phyloP scores from a whole-genome alignment of 2,888 invertebrate species.

The Plusia festucae region DNA sequence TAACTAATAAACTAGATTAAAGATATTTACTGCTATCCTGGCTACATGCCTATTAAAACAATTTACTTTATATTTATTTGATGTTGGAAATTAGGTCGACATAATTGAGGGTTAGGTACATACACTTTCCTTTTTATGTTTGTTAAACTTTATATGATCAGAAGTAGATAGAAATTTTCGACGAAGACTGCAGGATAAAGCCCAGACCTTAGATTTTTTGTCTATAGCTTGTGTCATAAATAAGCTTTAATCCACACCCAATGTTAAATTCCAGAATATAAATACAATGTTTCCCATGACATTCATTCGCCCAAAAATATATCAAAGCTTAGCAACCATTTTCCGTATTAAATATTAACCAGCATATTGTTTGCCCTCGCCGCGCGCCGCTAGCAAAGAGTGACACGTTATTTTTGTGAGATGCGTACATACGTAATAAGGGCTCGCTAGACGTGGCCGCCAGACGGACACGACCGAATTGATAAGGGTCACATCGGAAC shows the following conservation, averaged over 20 bases:
- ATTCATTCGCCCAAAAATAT: slow-evolving; percentile 23
- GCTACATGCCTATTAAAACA: slow-evolving; percentile 28
- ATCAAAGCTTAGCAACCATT: slow-evolving; percentile 30
- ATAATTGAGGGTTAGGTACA: slow-evolving; percentile 7
- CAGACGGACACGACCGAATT: slow-evolving; percentile 69
- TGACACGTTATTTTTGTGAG: slow-evolving; percentile 56
- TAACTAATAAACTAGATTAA: slow-evolving; percentile 49
- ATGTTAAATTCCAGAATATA: neutral
- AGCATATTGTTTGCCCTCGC: slow-evolving; percentile 37
- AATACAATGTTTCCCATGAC: neutral
- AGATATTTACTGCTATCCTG: slow-evolving; percentile 34
- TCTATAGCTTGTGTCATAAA: neutral
- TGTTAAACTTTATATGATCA: neutral
- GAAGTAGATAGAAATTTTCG: neutral
- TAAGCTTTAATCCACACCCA: neutral
- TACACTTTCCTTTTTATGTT: slow-evolving; percentile 10
- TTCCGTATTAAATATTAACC: slow-evolving; percentile 47
- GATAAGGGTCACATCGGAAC: slow-evolving; percentile 75
- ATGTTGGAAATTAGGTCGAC: slow-evolving; percentile 14
- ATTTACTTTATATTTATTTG: slow-evolving; percentile 29
- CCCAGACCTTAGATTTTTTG: too few species aligned
- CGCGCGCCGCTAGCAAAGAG: slow-evolving; percentile 47
- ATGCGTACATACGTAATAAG: slow-evolving; percentile 61
- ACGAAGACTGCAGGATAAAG: too few species aligned
- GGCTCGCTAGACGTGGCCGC: slow-evolving; percentile 60